Base-by-base conservation (phyloP, 2,113 vertebrate genomes). In the Scomber japonicus region DNA sequence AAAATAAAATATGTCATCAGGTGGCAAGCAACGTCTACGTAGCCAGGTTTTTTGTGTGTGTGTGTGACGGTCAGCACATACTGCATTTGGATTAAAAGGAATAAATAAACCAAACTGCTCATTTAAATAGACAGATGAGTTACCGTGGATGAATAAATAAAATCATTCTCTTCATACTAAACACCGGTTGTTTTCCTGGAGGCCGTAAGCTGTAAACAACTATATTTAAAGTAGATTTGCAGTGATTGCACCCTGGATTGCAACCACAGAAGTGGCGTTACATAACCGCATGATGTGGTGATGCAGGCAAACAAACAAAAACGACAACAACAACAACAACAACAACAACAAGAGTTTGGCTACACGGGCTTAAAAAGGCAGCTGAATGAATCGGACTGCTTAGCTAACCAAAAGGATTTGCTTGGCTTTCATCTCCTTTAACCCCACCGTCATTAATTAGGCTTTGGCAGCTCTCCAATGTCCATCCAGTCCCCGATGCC, bases 361-460 rank as follows among this genome's bases (percentile, higher is more conserved):
- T 75, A 80, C 80, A 65, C 12, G 27, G 74, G 65, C 81, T 86
- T 85, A 83, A 89, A 90, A 89, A 67, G 75, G 88, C 81, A 76
- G 70, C 45, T 80, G 49, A 84, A 88, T 88, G 45, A 83, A 76
- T 78, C 57, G n/a, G 55, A 57, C 77, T 83, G 74, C 78, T 81
- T 59, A 76, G 75, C 67, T 75, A 77, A 82, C 84, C 84, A 83
- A 84, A 27, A 79, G 74, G 82, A 73, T 88, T 87, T 84, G 70
- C 67, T 89, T 82, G 80, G 88, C 87, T 82, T 90, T 90, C 83
- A 87, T 87, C 88, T 90, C 78, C 79, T 91, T 88, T 63, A 80
- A 86, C 57, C 69, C 69, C 85, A 84, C 72, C 75, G 51, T 83
- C 86, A 92, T 91, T 92, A 93, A 93, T 94, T 94, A 93, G 88